Percentiles rank a stretch among this genome's conserved stretches.
Conservation (phyloP, 2,113 vertebrate species). For the Corapipo altera region DNA sequence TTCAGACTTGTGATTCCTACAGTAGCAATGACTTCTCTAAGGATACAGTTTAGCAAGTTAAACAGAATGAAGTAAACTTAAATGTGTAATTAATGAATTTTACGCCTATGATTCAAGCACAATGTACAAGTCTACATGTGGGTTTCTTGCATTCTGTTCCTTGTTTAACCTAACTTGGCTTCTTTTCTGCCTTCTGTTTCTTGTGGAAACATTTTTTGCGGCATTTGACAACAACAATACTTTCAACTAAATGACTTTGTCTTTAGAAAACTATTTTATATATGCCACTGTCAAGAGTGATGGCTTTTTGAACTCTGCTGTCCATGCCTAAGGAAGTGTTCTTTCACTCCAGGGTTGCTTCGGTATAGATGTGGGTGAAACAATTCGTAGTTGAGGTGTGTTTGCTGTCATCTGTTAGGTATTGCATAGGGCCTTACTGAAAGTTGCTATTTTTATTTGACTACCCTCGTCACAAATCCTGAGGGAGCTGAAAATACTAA, state of each 20-base stretch:
- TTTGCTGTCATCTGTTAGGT: background rate
- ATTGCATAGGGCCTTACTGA: background rate
- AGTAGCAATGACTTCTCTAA: background rate
- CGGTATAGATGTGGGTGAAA: background rate
- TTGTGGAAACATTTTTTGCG: background rate
- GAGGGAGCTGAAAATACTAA: background rate
- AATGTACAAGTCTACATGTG: background rate
- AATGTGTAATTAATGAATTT: background rate
- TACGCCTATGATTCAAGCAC: background rate
- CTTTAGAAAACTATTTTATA: background rate
- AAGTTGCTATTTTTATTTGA: background rate
- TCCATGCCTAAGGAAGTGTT: background rate
- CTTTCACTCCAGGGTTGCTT: background rate
- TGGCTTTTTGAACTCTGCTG: background rate
- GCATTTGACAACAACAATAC: background rate
- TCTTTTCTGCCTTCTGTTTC: background rate
- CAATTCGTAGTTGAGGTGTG: background rate
- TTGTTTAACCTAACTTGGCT: background rate
- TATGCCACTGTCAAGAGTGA: background rate
- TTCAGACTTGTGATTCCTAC: background rate
- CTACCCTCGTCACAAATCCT: background rate
- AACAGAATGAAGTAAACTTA: background rate
- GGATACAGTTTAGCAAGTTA: background rate
- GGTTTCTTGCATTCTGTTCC: background rate
- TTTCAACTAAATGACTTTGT: background rate